Evolutionary conservation across 2,113 vertebrate species (phyloP), one percentile per base, ranked within the genome.

Genomic region (Candoia aspera): DNA sequence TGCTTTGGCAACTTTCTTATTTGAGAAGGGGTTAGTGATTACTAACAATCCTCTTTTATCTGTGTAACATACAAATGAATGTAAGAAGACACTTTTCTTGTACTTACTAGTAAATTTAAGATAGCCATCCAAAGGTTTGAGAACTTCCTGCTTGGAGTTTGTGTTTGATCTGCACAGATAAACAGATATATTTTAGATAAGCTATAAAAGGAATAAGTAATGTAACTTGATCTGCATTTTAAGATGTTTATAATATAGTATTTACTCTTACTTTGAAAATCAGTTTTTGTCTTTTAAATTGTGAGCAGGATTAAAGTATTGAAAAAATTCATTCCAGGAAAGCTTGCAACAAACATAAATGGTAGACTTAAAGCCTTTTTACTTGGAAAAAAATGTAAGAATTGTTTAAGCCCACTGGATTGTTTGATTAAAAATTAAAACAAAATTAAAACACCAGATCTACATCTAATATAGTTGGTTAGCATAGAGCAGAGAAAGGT

Each of bases 21-120:
- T 98, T 96, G 98, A 98, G 87, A 98, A 98, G 93, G 98, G 98
- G 60, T 93, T 98, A 91, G 92, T 98, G 94, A 97, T 96, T 90
- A 98, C 97, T 0, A 98, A 97, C 96, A 96, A 97, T 33, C 97
- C 97, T 89, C 95, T 98, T 21, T 88, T 90, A 1, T 90, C 96
- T 94, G 9, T 64, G 8, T 95, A 96, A 91, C 4, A 90, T 1
- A 23, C 88, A 93, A 96, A 96, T 96, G 49, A 93, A 64, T 91
- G 29, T 84, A 95, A 57, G 24, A 23, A 8, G 37, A 90, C 2
- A 90, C n/a, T 92, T 73, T 53, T 91, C 23, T 86, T 94, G 58
- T 0, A 2, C 46, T 29, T 92, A 90, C 91, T 90, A 23, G 26
- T 59, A 24, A 23, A 21, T 88, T 55, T 60, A 68, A 62, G 37